Evolutionary conservation across 2,797 vertebrate species (phyloP).

Genomic region (Anomalospiza imberbis): DNA sequence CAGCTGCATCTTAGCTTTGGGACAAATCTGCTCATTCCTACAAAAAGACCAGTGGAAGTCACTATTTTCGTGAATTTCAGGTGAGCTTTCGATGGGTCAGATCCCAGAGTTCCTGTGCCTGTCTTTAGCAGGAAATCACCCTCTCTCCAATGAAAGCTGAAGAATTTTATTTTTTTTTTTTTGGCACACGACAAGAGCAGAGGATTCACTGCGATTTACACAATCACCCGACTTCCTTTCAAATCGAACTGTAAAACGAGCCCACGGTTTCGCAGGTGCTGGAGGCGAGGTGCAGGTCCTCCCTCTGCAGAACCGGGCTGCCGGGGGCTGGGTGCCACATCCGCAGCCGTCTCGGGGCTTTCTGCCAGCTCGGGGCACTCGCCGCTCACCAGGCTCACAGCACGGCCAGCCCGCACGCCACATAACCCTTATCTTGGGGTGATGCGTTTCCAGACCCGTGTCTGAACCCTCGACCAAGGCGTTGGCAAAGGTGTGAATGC

Average conservation of each 20-base stretch:
- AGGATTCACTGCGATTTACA: neutral
- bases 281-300: neutral
- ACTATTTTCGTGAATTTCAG: neutral
- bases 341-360: fast-evolving
- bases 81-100: neutral
- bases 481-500: neutral
- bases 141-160: neutral
- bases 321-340: fast-evolving
- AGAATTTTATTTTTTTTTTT: neutral
- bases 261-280: neutral
- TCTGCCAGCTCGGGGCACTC: neutral
- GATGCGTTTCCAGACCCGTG: fast-evolving
- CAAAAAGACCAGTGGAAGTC: neutral
- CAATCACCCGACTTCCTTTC: neutral
- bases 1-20: neutral
- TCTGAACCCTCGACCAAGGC: neutral
- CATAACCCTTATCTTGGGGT: neutral
- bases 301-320: neutral
- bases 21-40: neutral
- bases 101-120: neutral
- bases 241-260: neutral
- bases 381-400: fast-evolving
- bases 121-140: neutral
- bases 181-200: neutral
- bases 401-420: neutral